phyloP scores from a whole-genome alignment of 2,113 vertebrate species.

The Neogobius melanostomus region DNA sequence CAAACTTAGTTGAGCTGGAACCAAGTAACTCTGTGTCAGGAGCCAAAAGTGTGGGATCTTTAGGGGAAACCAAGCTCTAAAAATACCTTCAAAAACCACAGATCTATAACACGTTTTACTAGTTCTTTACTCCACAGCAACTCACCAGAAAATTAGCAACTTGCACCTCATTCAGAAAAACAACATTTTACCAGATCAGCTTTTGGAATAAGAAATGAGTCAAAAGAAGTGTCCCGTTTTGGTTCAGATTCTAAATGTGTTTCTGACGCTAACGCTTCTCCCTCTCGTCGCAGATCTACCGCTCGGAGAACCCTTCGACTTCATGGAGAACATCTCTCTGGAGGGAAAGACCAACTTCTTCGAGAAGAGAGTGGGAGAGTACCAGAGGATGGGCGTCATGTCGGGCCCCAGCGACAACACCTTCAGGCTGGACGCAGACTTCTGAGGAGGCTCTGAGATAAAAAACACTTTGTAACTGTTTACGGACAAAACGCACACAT shows the following conservation, averaged over 20 bases:
- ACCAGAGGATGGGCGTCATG: slow-evolving; percentile 98
- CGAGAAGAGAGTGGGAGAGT: slow-evolving; percentile 97
- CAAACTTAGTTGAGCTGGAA: no score
- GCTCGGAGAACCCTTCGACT: slow-evolving; percentile 93
- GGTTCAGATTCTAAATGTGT: not conserved
- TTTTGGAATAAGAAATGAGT: no score
- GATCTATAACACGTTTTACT: no score
- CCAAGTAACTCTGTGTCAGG: no score
- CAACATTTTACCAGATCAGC: no score
- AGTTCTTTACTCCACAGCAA: no score
- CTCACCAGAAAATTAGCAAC: no score
- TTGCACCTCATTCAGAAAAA: no score
- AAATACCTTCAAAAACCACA: slow-evolving; percentile 18
- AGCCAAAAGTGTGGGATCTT: no score
- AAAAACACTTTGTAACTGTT: no score
- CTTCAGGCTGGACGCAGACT: slow-evolving; percentile 94
- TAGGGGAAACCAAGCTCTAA: not conserved
- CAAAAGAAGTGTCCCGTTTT: no score
- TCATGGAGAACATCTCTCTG: slow-evolving; percentile 99
- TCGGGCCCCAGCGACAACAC: slow-evolving; percentile 84
- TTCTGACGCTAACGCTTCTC: not conserved
- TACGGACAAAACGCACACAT: no score
- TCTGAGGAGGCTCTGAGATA: slow-evolving; percentile 66
- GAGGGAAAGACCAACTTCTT: slow-evolving; percentile 99
- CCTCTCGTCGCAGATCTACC: slow-evolving; percentile 78